Evolutionary conservation across 2,888 invertebrate species (phyloP), one percentile per base, ranked within the genome.

Genomic region (Sclerodermus sp.): DNA sequence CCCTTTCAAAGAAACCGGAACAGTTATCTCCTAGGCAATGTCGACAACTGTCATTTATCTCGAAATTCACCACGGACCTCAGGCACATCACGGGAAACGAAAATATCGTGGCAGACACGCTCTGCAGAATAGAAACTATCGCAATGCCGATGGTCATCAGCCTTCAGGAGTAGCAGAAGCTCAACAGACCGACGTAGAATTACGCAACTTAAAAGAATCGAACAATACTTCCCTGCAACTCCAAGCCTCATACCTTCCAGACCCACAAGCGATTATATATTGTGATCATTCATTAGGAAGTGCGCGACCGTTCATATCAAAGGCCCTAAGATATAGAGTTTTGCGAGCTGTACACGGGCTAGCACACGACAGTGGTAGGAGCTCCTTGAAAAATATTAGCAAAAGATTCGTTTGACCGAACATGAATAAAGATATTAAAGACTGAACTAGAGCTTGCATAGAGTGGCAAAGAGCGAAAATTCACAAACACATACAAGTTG

Each of bases 381-480:
- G 4, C 3, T 5, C 23, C 8, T 8, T 23, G 8, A 23, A 23
- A 23, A 23, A 3, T 5, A 51, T 69, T 16, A 9, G 49, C 18
- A 37, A 52, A 42, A 55, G 57, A 42, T 65, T 55, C 38, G 49
- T 62, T 2, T 68, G 67, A 62, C 65, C 63, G 10, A 41, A 23
- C 1, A 64, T 68, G 49, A 55, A 50, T 9, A 55, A 56, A 15
- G 62, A 71, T 30, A 56, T 66, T 30, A 47, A 47, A 13, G 30
- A 48, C 12, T 72, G 68, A 67, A 53, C 63, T 1, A 51, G 55
- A 23, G 44, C 58, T 4, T 74, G 72, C 49, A 13, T 60, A 1
- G 31, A 49, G 1, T 74, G 71, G 47, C 74, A 76, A 51, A 48
- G 51, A 13, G 39, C 59, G 5, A 76, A 75, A 47, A 45, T 71